These are phyloP conservation scores for Doryteuthis pealeii DNA, from an alignment of 1,140 invertebrate genomes.

Conservation along the genomic window DNA sequence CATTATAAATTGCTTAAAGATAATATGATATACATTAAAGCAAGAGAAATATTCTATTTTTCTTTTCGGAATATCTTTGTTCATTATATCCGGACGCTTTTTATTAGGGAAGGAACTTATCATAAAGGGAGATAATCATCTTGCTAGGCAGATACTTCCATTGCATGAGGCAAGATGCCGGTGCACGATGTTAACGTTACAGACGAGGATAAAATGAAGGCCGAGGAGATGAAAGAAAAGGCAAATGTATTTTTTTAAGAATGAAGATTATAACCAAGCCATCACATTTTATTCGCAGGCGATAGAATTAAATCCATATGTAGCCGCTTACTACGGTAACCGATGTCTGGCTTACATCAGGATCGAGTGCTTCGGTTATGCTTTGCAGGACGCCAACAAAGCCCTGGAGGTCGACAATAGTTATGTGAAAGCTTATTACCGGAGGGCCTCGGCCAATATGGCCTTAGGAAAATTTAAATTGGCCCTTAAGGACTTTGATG, in stretches of 20 bases:
- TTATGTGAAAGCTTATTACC: conserved; percentile 86
- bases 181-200: conserved; percentile 21
- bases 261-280: conserved; percentile 86
- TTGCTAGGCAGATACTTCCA: too few relatives aligned
- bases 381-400: conserved; percentile 85
- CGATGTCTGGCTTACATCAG: conserved; percentile 92
- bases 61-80: too few relatives aligned
- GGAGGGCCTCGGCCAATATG: conserved; percentile 92
- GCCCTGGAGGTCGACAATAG: conserved; percentile 85
- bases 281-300: conserved; percentile 89
- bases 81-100: too few relatives aligned
- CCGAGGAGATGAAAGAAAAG: conserved; percentile 78
- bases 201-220: conserved; percentile 60
- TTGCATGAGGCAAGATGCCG: conserved; percentile 4
- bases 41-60: too few relatives aligned
- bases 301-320: conserved; percentile 79
- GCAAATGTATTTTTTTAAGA: conserved; percentile 86
- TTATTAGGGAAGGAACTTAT: too few relatives aligned
- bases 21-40: too few relatives aligned
- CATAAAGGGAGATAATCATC: too few relatives aligned
- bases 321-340: conserved; percentile 78
- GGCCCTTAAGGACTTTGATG: conserved; percentile 95
- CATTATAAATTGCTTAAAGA: too few relatives aligned
- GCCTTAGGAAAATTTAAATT: conserved; percentile 95
- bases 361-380: conserved; percentile 91